Conservation (phyloP, 1,140 invertebrate species). For the Pseudomyrmex dendroicus region DNA sequence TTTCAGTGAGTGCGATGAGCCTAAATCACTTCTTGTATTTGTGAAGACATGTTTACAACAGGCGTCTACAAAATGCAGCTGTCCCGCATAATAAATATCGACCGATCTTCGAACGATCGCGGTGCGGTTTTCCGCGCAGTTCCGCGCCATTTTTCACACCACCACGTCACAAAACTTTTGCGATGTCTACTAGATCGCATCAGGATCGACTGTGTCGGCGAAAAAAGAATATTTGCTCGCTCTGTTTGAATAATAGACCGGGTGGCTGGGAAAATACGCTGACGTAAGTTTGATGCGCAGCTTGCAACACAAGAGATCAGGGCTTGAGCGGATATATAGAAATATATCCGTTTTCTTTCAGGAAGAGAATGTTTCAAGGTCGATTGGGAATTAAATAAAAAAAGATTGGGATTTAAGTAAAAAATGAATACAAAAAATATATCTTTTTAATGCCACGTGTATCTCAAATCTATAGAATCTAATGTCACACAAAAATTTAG, state of each 20-base stretch:
- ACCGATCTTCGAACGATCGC: conserved; percentile 48
- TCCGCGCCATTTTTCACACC: conserved; percentile 32
- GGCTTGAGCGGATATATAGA: background rate
- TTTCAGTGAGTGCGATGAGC: no score
- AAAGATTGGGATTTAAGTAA: background rate
- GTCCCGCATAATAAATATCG: conserved; percentile 78
- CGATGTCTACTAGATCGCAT: conserved; percentile 11
- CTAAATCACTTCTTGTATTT: background rate
- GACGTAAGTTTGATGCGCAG: conserved; percentile 18
- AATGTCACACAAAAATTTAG: background rate
- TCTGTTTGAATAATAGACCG: conserved; percentile 7
- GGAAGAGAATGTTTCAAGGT: conserved; percentile 1
- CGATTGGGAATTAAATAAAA: background rate
- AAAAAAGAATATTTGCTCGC: conserved; percentile 41
- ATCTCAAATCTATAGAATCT: background rate
- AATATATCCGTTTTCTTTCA: background rate
- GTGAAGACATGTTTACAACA: background rate
- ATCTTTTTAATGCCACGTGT: background rate
- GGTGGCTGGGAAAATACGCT: background rate
- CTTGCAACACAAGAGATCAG: background rate
- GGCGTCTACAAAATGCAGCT: conserved; percentile 71
- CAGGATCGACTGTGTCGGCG: background rate
- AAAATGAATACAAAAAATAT: conserved; percentile 1
- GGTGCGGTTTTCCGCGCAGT: conserved; percentile 34
- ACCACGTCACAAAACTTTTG: conserved; percentile 44